Base-by-base conservation (phyloP, 2,113 vertebrate species). In the Gadus chalcogrammus region DNA sequence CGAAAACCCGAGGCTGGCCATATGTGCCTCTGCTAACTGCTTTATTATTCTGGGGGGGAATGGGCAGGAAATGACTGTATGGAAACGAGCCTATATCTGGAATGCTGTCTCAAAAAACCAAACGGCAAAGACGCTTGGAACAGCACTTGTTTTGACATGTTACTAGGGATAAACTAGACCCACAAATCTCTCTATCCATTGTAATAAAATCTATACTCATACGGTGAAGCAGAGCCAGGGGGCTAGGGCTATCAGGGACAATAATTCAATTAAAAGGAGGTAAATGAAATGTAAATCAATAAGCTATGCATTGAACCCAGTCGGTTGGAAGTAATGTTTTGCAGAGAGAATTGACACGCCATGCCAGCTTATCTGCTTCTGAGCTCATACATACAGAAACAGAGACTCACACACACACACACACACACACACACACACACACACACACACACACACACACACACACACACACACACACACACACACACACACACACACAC, bases 11-110 rank as follows among this genome's bases (percentile, higher is more conserved):
- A 58, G 62, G 42, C 72, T 64, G 0, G 52, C 60, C 20, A 6
- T 73, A 64, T 73, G 68, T 42, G 61, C 75, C 72, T 78, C 7
- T 27, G 69, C 67, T 75, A 65, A 64, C 68, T 70, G 75, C 73
- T 69, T 78, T 73, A 79, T 83, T 65, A 75, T 79, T 69, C 18
- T 73, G 22, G 65, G 65, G 60, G 18, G 58, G 53, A 35, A 64
- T 5, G 64, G 70, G 74, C 53, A 84, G 70, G 69, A 85, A 84
- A 84, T 72, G 64, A 76, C 58, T 52, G 72, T 79, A 79, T 69
- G 68, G 31, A 71, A 71, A 60, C 55, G 5, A 6, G 52, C 35
- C 69, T 73, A 52, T 58, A 60, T 68, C 73, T 64, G 58, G 17
- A 64, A 67, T 20, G 65, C 24, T 63, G 38, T 24, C 64, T 53